phyloP scores from a whole-genome alignment of 2,113 vertebrate species.

The Lanius ludovicianus region DNA sequence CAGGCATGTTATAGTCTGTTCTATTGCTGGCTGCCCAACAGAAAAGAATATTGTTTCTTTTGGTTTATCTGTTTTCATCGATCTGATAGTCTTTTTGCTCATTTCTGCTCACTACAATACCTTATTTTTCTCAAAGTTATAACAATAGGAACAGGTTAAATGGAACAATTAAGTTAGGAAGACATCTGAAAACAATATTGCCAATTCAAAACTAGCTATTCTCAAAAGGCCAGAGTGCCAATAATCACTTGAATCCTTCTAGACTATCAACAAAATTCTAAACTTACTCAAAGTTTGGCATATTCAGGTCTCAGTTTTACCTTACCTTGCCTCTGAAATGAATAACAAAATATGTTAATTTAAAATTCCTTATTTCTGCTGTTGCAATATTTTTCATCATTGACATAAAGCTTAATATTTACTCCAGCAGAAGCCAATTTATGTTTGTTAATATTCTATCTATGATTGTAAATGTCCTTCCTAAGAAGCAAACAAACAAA shows the following conservation, averaged over 20 bases:
- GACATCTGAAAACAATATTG: background rate
- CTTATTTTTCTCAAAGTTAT: background rate
- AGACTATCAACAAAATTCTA: background rate
- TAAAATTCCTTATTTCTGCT: background rate
- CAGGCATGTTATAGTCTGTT: background rate
- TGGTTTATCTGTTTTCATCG: background rate
- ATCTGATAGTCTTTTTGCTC: background rate
- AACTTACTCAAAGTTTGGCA: background rate
- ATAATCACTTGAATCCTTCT: background rate
- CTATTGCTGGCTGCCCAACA: background rate
- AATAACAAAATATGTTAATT: background rate
- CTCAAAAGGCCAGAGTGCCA: background rate
- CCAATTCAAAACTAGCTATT: background rate
- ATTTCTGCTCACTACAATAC: background rate
- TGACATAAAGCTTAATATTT: background rate
- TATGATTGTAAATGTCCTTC: background rate
- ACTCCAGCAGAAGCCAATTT: background rate
- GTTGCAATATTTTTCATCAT: background rate
- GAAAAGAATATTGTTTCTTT: background rate
- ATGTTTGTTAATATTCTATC: background rate
- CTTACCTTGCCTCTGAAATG: background rate
- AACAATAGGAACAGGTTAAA: background rate
- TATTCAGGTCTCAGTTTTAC: background rate
- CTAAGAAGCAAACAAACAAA: background rate
- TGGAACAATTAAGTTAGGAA: background rate